phyloP scores from a whole-genome alignment of 2,888 invertebrate species.

The Diarsia brunnea region DNA sequence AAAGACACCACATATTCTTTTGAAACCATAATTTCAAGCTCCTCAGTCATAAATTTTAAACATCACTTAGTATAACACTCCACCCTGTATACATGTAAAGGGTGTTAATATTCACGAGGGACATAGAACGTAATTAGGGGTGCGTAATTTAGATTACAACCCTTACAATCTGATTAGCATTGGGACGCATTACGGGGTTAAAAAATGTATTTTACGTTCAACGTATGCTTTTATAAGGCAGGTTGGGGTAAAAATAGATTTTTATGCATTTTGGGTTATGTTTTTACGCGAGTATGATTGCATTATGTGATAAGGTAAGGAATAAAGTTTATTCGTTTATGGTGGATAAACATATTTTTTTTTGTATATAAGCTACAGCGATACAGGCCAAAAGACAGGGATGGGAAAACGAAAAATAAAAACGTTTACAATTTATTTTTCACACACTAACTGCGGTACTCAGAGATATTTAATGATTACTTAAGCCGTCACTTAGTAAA shows the following conservation, averaged over 20 bases:
- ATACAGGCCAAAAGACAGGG: not conserved
- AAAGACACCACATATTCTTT: not conserved
- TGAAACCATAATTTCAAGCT: constrained; percentile 22
- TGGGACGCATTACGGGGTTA: constrained; percentile 50
- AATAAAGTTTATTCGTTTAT: not conserved
- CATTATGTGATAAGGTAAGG: constrained; percentile 29
- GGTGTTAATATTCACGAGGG: constrained; percentile 66
- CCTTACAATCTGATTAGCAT: constrained; percentile 67
- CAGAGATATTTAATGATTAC: too few relatives aligned
- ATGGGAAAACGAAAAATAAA: not conserved
- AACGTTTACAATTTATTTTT: not conserved
- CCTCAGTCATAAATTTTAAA: constrained; percentile 47
- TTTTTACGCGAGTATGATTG: not conserved
- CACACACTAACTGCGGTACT: too few relatives aligned
- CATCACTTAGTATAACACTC: constrained; percentile 54
- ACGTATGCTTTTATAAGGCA: constrained; percentile 17
- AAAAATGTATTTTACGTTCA: constrained; percentile 55
- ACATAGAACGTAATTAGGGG: constrained; percentile 63
- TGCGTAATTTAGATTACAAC: constrained; percentile 67
- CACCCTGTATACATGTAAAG: constrained; percentile 24
- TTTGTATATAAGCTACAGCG: not conserved
- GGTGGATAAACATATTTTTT: not conserved
- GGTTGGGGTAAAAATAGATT: constrained; percentile 10
- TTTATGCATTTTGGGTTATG: constrained; percentile 15
- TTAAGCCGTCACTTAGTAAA: too few relatives aligned